Conservation (phyloP, 2,113 vertebrate genomes). For the Acrocephalus kingi region DNA sequence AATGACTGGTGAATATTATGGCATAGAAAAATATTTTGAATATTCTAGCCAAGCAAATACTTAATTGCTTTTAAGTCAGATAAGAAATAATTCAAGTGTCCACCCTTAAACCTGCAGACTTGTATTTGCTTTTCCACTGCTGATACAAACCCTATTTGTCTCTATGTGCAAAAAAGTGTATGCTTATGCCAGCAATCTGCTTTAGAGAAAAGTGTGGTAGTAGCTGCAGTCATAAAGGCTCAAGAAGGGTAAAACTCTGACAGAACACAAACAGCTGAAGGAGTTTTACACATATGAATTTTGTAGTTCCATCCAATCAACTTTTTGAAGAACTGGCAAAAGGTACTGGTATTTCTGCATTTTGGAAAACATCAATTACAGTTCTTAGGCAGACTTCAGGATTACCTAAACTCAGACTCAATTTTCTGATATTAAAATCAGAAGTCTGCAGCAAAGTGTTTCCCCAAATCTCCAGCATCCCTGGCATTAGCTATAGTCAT, state of each 20-base stretch:
- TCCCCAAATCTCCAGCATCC: neutral
- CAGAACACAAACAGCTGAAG: neutral
- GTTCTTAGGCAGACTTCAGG: neutral
- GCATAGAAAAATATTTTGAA: neutral
- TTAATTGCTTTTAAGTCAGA: neutral
- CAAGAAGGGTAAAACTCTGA: neutral
- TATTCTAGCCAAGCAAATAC: neutral
- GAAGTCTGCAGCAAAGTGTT: neutral
- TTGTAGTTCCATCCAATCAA: neutral
- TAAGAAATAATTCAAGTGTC: neutral
- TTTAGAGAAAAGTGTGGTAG: neutral
- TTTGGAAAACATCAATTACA: neutral
- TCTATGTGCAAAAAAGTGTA: neutral
- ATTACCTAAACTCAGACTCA: neutral
- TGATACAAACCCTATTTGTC: neutral
- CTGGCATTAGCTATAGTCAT: neutral
- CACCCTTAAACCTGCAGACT: neutral
- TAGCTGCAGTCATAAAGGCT: neutral
- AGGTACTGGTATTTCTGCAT: neutral
- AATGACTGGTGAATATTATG: fast-evolving
- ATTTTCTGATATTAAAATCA: neutral
- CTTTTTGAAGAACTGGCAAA: neutral
- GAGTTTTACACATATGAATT: neutral
- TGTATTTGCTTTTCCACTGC: neutral
- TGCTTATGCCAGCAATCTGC: neutral